A percentile compares a stretch with the other conserved stretches of the same genome.
Conservation (phyloP, 2,888 invertebrate species). For the Arrhopalites spinosus region DNA sequence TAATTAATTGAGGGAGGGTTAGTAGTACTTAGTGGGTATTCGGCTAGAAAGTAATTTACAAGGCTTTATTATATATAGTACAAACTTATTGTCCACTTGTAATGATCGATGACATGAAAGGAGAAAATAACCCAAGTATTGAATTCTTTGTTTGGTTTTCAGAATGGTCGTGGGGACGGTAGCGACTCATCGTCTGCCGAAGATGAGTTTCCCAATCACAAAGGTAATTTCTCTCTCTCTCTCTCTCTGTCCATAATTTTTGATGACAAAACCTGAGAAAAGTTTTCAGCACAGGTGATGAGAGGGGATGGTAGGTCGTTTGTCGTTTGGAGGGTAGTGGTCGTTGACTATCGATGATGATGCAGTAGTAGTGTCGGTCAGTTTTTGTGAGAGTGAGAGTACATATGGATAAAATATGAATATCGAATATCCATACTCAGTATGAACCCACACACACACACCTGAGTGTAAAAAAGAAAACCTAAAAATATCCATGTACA, state of each 20-base stretch:
- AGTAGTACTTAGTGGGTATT: conserved; percentile 3
- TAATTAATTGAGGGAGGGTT: conserved; percentile 17
- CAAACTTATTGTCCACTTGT: conserved; percentile 28
- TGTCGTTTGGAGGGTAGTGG: background rate
- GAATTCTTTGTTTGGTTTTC: conserved; percentile 30
- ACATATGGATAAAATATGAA: background rate
- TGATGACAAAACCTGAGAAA: conserved; percentile 17
- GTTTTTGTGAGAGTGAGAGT: background rate
- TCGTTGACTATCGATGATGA: background rate
- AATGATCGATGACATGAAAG: conserved; percentile 23
- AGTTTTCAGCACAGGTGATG: conserved; percentile 6
- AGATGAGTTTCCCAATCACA: conserved; percentile 25
- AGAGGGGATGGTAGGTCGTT: background rate
- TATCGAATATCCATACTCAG: background rate
- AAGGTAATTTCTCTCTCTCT: conserved; percentile 12
- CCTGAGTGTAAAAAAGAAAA: background rate
- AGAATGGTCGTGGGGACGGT: conserved; percentile 21
- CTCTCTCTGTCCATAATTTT: conserved; percentile 6
- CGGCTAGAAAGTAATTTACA: conserved; percentile 30
- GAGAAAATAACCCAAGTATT: conserved; percentile 15
- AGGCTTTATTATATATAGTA: background rate
- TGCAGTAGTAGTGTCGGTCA: background rate
- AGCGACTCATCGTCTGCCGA: conserved; percentile 21
- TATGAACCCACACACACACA: background rate
- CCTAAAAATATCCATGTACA: too few species aligned